Percentiles rank a stretch among this genome's conserved stretches.
Conservation (phyloP, 2,797 vertebrate genomes). For the Psittacula echo region DNA sequence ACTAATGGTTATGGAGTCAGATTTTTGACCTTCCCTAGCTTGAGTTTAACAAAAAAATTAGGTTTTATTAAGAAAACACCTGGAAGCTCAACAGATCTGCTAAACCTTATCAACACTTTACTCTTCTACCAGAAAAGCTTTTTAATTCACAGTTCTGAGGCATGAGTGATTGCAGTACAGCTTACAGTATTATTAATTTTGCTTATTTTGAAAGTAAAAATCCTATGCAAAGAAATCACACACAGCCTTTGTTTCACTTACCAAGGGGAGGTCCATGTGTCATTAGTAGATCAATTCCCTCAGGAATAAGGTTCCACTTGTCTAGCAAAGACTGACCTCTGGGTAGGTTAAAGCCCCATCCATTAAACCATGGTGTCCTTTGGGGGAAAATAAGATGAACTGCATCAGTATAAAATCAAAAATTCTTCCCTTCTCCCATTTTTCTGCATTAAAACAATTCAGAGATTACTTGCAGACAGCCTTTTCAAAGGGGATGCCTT, state of each 20-base stretch:
- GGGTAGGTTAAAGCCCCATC: conserved; percentile 98
- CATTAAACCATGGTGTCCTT: conserved; percentile 99
- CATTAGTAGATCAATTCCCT: conserved; percentile 98
- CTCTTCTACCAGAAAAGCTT: conserved; percentile 23
- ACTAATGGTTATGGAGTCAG: conserved; percentile 36
- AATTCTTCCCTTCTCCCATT: not conserved
- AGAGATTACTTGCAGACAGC: conserved; percentile 25
- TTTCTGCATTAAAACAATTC: conserved; percentile 16
- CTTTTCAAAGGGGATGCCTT: not conserved
- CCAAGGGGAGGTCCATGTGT: conserved; percentile 96
- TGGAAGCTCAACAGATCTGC: conserved; percentile 55
- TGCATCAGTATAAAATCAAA: conserved; percentile 58
- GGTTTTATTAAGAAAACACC: conserved; percentile 52
- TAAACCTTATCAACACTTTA: conserved; percentile 58
- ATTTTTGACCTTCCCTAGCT: conserved; percentile 55
- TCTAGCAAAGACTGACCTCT: conserved; percentile 98
- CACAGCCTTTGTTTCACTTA: conserved; percentile 78
- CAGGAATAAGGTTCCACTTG: conserved; percentile 98
- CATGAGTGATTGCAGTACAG: not conserved
- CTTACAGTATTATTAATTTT: conserved; percentile 10
- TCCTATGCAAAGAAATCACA: conserved; percentile 3
- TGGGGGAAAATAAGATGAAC: conserved; percentile 70
- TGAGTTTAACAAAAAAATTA: conserved; percentile 64
- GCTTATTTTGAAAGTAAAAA: not conserved
- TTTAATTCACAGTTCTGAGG: conserved; percentile 1